Conservation (phyloP, 2,113 vertebrate species). For the Xiphias gladius region DNA sequence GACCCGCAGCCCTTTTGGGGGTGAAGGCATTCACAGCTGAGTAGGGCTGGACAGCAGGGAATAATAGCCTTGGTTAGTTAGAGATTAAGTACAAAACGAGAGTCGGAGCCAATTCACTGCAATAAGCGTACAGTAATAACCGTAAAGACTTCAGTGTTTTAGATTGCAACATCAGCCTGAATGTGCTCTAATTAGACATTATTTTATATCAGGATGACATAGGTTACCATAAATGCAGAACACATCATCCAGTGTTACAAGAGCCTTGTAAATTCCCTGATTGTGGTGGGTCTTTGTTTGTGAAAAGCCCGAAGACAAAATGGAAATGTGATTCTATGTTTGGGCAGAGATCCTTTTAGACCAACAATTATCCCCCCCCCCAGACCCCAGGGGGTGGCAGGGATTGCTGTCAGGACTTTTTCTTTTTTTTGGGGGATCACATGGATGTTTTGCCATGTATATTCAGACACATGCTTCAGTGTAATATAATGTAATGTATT, state of each 20-base stretch:
- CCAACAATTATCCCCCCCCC: slow-evolving; percentile 18
- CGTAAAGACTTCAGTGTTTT: background rate
- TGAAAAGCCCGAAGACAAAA: slow-evolving; percentile 10
- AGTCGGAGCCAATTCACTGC: background rate
- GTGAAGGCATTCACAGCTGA: slow-evolving; percentile 26
- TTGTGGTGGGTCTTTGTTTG: background rate
- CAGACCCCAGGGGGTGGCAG: slow-evolving; percentile 20
- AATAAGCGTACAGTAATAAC: background rate
- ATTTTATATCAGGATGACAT: background rate
- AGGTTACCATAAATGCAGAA: background rate
- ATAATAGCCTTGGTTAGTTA: slow-evolving; percentile 23
- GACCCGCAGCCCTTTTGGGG: slow-evolving; percentile 49
- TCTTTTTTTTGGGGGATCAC: slow-evolving; percentile 50
- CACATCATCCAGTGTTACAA: background rate
- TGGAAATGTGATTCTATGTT: slow-evolving; percentile 28
- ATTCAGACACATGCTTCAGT: slow-evolving; percentile 47
- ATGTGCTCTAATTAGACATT: background rate
- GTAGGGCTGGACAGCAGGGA: slow-evolving; percentile 40
- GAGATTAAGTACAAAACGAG: slow-evolving; percentile 14
- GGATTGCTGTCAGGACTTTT: slow-evolving; percentile 32
- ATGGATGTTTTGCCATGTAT: slow-evolving; percentile 51
- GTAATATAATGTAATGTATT: slow-evolving; percentile 38
- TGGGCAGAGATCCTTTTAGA: slow-evolving; percentile 1
- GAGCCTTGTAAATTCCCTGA: background rate
- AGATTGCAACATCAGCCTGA: background rate